These are phyloP conservation scores for Blera fallax DNA, from an alignment of 2,888 invertebrate genomes.

Conservation along the genomic window DNA sequence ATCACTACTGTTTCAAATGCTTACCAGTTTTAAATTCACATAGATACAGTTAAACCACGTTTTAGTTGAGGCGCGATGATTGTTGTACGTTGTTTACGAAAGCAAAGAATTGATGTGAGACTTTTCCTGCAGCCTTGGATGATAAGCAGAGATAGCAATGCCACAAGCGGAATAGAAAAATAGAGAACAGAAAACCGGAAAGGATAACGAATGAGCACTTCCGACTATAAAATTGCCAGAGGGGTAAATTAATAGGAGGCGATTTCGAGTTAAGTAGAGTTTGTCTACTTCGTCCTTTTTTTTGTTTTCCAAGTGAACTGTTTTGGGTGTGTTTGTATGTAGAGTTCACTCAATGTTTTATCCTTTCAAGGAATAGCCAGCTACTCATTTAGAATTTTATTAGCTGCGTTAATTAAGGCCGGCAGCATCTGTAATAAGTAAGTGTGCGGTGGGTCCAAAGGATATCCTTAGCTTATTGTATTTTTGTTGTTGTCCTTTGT, in stretches of 20 bases:
- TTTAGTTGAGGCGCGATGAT: background rate
- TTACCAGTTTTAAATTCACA: constrained; percentile 15
- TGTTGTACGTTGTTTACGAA: constrained; percentile 30
- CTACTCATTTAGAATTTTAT: constrained; percentile 8
- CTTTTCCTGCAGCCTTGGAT: background rate
- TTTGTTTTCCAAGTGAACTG: background rate
- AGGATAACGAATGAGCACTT: constrained; percentile 24
- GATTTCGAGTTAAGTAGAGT: constrained; percentile 46
- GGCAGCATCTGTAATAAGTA: background rate
- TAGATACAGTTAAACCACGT: constrained; percentile 29
- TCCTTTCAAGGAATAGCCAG: background rate
- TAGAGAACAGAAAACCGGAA: background rate
- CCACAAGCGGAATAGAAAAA: background rate
- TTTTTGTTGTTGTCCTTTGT: background rate
- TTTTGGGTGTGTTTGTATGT: background rate
- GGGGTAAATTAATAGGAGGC: constrained; percentile 42
- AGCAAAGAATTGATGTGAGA: constrained; percentile 8
- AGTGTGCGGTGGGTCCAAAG: background rate
- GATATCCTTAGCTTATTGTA: background rate
- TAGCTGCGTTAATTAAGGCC: constrained; percentile 22
- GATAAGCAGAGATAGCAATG: constrained; percentile 17
- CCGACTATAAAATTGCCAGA: constrained; percentile 53
- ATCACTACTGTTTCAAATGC: background rate
- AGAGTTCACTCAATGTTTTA: background rate
- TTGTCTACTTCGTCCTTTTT: constrained; percentile 37